Evolutionary conservation across 2,113 vertebrate genomes (phyloP).

Genomic region (Phycodurus eques): DNA sequence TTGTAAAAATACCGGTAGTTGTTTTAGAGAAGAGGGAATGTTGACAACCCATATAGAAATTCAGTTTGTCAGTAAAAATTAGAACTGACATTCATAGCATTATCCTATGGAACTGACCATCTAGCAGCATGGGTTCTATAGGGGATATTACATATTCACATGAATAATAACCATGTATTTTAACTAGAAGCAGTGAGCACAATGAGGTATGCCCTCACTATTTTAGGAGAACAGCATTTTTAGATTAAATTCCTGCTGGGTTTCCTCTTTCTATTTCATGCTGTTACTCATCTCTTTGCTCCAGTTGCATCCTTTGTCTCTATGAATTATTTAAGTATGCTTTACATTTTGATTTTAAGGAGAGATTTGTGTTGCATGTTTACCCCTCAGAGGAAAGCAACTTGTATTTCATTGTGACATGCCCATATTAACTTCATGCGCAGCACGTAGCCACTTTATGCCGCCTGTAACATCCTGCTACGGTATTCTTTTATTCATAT

Average conservation of each 20-base stretch:
- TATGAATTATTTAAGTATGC: slow-evolving; percentile 29
- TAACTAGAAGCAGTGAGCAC: slow-evolving; percentile 3
- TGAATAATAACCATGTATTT: slow-evolving; percentile 12
- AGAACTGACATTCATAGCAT: slow-evolving; percentile 28
- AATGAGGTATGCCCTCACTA: slow-evolving; percentile 17
- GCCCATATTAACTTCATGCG: slow-evolving; percentile 10
- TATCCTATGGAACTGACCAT: slow-evolving; percentile 13
- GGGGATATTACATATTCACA: background rate
- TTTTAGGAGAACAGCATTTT: slow-evolving; percentile 36
- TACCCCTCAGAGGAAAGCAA: slow-evolving; percentile 7
- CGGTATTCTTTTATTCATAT: background rate
- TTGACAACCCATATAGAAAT: background rate
- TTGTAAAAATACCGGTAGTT: background rate
- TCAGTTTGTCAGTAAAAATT: background rate
- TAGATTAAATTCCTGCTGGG: slow-evolving; percentile 41
- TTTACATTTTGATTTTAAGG: slow-evolving; percentile 28
- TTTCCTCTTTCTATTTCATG: slow-evolving; percentile 49
- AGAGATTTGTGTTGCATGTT: slow-evolving; percentile 26
- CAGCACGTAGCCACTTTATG: slow-evolving; percentile 8
- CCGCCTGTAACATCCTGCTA: slow-evolving; percentile 1
- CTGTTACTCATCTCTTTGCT: slow-evolving; percentile 21
- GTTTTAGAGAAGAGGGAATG: slow-evolving; percentile 4
- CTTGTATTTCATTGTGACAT: slow-evolving; percentile 1
- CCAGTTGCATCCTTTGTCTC: slow-evolving; percentile 16
- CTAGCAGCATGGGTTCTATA: background rate